phyloP scores from a whole-genome alignment of 2,797 vertebrate genomes.

The Loriculus beryllinus region DNA sequence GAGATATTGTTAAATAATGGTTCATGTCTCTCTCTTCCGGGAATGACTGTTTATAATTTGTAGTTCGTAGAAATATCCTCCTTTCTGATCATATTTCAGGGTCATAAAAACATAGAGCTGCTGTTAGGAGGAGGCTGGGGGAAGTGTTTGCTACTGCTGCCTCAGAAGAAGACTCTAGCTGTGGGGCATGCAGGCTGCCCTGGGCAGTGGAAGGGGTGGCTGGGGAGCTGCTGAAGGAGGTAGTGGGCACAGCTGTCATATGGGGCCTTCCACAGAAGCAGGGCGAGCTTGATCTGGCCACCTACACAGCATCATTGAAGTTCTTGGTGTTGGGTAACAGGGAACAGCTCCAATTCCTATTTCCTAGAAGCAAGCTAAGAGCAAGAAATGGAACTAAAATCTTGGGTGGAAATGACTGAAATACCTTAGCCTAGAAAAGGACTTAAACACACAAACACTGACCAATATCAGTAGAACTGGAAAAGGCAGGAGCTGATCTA shows the following conservation, averaged over 20 bases:
- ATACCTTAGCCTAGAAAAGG: not conserved
- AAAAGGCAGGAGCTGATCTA: not conserved
- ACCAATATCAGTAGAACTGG: not conserved
- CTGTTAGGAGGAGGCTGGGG: not conserved
- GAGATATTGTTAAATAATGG: not conserved
- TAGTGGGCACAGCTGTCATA: fast-evolving
- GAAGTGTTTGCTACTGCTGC: not conserved
- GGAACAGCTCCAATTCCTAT: not conserved
- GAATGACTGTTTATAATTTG: not conserved
- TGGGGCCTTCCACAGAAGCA: not conserved
- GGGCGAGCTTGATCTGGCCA: not conserved
- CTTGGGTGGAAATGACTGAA: not conserved
- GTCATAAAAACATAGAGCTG: not conserved
- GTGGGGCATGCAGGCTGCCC: not conserved
- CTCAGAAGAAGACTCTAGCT: fast-evolving
- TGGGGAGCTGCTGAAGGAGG: not conserved
- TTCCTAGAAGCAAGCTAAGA: not conserved
- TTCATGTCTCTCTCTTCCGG: not conserved
- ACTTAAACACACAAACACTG: not conserved
- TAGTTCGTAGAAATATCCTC: not conserved
- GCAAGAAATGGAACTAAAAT: not conserved
- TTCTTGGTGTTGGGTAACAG: not conserved
- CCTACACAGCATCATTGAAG: fast-evolving
- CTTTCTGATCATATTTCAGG: not conserved
- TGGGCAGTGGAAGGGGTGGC: fast-evolving